These are phyloP conservation scores for Heliornis fulica DNA, from an alignment of 2,113 vertebrate genomes.

Conservation along the genomic window DNA sequence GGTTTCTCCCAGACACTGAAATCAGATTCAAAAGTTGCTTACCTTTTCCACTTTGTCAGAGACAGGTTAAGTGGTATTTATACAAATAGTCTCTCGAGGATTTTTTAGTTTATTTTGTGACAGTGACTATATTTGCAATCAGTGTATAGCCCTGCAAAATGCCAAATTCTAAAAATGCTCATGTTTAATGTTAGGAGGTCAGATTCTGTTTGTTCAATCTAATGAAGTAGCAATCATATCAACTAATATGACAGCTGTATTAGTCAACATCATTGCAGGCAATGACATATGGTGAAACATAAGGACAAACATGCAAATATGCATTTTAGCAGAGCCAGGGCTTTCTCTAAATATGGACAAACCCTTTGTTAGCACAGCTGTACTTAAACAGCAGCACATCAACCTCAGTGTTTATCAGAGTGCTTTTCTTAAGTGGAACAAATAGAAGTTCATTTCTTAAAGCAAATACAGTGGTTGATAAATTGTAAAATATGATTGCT, in stretches of 20 bases:
- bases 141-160: neutral
- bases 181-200: neutral
- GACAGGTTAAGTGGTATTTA: neutral
- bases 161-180: neutral
- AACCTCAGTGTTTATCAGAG: neutral
- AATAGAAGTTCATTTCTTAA: neutral
- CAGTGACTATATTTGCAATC: neutral
- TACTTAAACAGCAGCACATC: neutral
- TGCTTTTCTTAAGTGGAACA: neutral
- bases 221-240: neutral
- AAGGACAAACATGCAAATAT: neutral
- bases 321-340: neutral
- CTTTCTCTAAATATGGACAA: neutral
- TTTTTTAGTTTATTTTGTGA: neutral
- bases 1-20: neutral
- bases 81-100: neutral
- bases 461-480: neutral
- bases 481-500: neutral
- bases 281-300: conserved; percentile 18
- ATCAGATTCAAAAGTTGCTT: neutral
- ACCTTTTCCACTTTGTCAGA: neutral
- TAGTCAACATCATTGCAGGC: conserved; percentile 7
- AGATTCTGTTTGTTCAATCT: neutral
- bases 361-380: neutral
- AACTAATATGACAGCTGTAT: neutral